Evolutionary conservation across 2,797 vertebrate genomes (phyloP), one percentile per base, ranked within the genome.

Genomic region (Phoxinus dragarum): DNA sequence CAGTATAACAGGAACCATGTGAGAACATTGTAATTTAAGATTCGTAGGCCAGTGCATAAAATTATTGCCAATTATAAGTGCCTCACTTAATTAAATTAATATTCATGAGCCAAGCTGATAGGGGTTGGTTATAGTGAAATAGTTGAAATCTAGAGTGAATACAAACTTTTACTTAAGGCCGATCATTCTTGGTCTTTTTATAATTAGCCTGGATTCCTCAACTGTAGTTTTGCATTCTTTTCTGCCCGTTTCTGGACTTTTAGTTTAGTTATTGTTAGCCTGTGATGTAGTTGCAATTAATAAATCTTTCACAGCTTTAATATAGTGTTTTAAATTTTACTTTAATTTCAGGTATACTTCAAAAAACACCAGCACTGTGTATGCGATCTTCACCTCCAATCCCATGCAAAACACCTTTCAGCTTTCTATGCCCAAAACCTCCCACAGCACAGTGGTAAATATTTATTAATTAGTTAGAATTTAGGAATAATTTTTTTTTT

Each of bases 291-390:
- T 14, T 56, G 2, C 27, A 31, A 31, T 64, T 34, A 66, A n/a
- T 47, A 44, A 81, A 59, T 11, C 56, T n/a, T 21, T 64, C 10
- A 54, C 16, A 23, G 21, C 71, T 47, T 74, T 6, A 80, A 9
- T 56, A 38, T 42, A 6, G 5, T 66, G 31, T 47, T 54, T 52
- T 6, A 19, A 59, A 0, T 67, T 14, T 3, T 87, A 42, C 76
- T 44, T 40, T 31, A 54, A 47, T 82, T 90, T 1, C 78, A 99
- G 98, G 97, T 99, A 97, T 91, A 99, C 97, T 10, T 94, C 94
- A 47, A 97, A 95, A 91, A 94, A 84, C 21, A 66, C 31, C 1
- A n/a, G 84, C 0, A 42, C 59, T 8, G 95, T 98, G 36, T 99
- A 97, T 66, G 97, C 95, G 66, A 95, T 96, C 90, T 93, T 99